A percentile compares a stretch with the other conserved stretches of the same genome.
phyloP scores from a whole-genome alignment of 2,888 invertebrate species.

The Electrophaes corylata region DNA sequence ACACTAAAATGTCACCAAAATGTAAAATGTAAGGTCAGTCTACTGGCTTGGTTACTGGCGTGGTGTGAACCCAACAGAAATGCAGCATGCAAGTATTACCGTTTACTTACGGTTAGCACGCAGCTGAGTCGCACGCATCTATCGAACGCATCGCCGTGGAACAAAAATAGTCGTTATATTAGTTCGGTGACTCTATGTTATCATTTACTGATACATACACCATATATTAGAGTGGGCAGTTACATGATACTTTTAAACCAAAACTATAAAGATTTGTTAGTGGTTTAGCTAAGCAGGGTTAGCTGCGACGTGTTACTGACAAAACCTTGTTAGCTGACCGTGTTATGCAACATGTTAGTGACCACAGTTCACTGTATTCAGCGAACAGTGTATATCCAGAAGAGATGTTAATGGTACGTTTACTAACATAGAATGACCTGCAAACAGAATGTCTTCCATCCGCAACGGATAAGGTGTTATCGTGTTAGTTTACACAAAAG shows the following conservation, averaged over 20 bases:
- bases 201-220: constrained; percentile 65
- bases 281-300: not conserved
- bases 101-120: constrained; percentile 73
- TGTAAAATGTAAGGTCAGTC: not conserved
- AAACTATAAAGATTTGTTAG: not conserved
- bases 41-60: not conserved
- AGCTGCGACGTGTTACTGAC: too few relatives aligned
- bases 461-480: too few relatives aligned
- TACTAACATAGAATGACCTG: too few relatives aligned
- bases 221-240: constrained; percentile 16
- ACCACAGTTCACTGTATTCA: too few relatives aligned
- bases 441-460: too few relatives aligned
- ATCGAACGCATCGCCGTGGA: constrained; percentile 59
- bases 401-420: too few relatives aligned
- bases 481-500: too few relatives aligned
- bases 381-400: too few relatives aligned
- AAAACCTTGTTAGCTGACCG: too few relatives aligned
- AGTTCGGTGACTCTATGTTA: constrained; percentile 56
- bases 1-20: not conserved
- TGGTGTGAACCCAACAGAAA: constrained; percentile 34
- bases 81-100: constrained; percentile 58
- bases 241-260: not conserved
- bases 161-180: constrained; percentile 59
- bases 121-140: constrained; percentile 68
- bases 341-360: too few relatives aligned